These are phyloP conservation scores for Cancer borealis DNA, from an alignment of 2,888 invertebrate genomes.

Conservation along the genomic window DNA sequence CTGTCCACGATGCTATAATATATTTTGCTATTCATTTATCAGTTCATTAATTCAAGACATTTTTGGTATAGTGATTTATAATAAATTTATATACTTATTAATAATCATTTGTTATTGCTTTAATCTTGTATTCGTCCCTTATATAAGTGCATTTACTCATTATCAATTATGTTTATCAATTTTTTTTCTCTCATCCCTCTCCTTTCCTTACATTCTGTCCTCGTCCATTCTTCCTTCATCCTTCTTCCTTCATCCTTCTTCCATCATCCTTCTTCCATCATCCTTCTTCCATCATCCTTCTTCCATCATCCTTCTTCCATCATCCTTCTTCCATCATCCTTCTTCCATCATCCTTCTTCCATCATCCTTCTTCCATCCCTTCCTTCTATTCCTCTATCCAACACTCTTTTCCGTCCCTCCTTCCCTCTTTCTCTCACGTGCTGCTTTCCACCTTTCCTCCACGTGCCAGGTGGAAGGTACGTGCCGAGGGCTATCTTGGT, in stretches of 20 bases:
- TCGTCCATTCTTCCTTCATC: neutral
- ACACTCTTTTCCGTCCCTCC: neutral
- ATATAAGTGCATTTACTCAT: no score
- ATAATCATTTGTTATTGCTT: no score
- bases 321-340: neutral
- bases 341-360: neutral
- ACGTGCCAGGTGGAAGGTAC: slow-evolving; percentile 83
- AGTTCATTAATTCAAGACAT: no score
- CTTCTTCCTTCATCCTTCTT: neutral
- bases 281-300: neutral
- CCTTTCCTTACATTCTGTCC: neutral
- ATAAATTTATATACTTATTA: no score
- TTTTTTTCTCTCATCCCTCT: neutral
- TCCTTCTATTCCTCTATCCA: neutral
- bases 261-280: neutral
- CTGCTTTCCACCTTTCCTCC: neutral
- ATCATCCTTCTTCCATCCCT: neutral
- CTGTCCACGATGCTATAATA: neutral
- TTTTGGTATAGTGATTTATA: no score
- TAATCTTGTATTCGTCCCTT: no score
- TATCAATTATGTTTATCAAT: neutral
- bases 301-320: neutral
- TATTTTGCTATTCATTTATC: no score
- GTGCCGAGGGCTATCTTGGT: slow-evolving; percentile 88
- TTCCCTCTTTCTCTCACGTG: no score